These are phyloP conservation scores for Recurvirostra avosetta DNA, from an alignment of 2,113 vertebrate species.

Conservation along the genomic window DNA sequence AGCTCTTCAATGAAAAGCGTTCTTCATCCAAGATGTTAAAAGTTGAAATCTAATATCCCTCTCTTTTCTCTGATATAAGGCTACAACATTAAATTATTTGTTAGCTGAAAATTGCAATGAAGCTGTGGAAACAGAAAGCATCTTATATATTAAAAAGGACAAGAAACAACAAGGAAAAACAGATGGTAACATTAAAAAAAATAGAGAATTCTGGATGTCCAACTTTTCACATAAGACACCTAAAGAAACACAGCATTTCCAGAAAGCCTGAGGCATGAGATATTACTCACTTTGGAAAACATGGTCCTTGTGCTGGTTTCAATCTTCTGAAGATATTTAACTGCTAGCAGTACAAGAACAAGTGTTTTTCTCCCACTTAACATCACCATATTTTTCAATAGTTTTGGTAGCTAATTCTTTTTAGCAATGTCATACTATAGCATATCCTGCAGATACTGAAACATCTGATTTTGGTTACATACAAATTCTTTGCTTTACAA, in stretches of 20 bases:
- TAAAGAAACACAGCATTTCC: not conserved
- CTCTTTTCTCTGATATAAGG: not conserved
- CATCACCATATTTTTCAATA: not conserved
- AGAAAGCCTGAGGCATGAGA: not conserved
- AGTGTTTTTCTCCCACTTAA: not conserved
- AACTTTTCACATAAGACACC: not conserved
- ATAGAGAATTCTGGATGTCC: not conserved
- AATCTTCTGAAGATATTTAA: not conserved
- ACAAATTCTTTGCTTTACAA: not conserved
- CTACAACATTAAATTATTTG: not conserved
- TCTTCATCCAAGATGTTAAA: not conserved
- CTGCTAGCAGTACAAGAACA: not conserved
- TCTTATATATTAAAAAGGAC: not conserved
- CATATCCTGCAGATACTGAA: not conserved
- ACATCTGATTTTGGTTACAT: not conserved
- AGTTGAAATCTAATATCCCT: not conserved
- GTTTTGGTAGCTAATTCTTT: not conserved
- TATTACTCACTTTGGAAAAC: not conserved
- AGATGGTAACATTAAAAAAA: not conserved
- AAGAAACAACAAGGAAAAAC: not conserved
- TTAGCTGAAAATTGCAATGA: not conserved
- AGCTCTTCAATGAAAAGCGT: not conserved
- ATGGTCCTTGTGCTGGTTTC: not conserved
- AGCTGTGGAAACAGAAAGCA: not conserved
- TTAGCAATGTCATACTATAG: not conserved